These are phyloP conservation scores for Scaptodrosophila lebanonensis DNA, from an alignment of 1,140 invertebrate genomes.

Conservation along the genomic window DNA sequence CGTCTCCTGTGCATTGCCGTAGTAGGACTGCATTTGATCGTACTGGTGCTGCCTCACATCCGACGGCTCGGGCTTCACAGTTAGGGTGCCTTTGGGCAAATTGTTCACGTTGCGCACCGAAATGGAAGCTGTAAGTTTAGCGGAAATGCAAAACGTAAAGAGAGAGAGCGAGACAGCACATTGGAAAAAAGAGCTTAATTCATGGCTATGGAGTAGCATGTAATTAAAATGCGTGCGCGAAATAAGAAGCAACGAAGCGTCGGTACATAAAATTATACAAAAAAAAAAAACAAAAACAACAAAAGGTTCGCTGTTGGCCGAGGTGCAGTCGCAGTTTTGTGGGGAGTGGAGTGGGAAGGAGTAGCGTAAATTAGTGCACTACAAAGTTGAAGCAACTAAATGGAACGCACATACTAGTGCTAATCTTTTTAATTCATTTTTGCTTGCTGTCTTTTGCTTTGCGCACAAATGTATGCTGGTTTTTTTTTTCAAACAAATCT, in stretches of 20 bases:
- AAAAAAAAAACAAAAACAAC: conserved; percentile 6
- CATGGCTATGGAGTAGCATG: conserved; percentile 25
- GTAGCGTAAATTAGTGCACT: no score
- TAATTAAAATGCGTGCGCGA: conserved; percentile 67
- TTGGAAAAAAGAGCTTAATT: no score
- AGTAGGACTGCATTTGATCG: conserved; percentile 55
- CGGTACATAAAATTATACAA: conserved; percentile 28
- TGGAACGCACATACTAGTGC: neutral
- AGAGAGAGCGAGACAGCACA: no score
- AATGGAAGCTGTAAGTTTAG: conserved; percentile 64
- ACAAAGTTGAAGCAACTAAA: conserved; percentile 29
- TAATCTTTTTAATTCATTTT: neutral
- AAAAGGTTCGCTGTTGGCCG: no score
- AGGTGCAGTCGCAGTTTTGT: no score
- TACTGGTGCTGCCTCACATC: conserved; percentile 52
- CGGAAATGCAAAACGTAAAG: conserved; percentile 6
- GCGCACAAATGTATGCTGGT: conserved; percentile 41
- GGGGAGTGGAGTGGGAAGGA: no score
- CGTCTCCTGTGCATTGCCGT: conserved; percentile 59
- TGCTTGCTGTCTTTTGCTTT: conserved; percentile 3
- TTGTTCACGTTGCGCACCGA: conserved; percentile 75
- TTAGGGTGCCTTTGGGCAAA: conserved; percentile 70
- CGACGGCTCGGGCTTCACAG: conserved; percentile 71
- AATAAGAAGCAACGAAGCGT: conserved; percentile 51
- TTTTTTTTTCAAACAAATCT: conserved; percentile 10